A percentile compares a stretch with the other conserved stretches of the same genome.
phyloP scores from a whole-genome alignment of 2,888 invertebrate genomes.

The Tryphoninae sp. region DNA sequence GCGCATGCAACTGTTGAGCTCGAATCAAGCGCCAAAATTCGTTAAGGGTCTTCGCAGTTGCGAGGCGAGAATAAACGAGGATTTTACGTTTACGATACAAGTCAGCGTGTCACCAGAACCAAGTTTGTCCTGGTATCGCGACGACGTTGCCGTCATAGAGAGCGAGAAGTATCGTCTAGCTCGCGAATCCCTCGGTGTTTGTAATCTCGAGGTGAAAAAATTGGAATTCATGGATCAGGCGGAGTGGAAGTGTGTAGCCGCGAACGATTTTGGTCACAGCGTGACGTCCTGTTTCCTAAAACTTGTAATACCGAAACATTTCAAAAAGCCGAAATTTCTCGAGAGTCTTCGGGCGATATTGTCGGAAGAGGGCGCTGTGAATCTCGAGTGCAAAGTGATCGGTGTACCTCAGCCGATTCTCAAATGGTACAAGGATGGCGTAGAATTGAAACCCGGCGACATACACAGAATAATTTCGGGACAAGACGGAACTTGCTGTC shows the following conservation, averaged over 20 bases:
- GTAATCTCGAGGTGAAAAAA: conserved; percentile 87
- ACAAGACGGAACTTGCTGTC: conserved; percentile 93
- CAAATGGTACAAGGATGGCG: conserved; percentile 96
- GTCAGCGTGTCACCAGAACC: conserved; percentile 92
- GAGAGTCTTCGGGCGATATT: conserved; percentile 93
- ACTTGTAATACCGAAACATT: conserved; percentile 92
- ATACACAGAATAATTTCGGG: conserved; percentile 95
- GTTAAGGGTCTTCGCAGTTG: conserved; percentile 90
- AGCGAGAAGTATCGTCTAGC: conserved; percentile 87
- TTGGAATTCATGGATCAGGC: conserved; percentile 91
- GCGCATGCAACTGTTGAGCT: conserved; percentile 86
- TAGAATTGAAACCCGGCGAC: conserved; percentile 94
- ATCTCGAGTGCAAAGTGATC: conserved; percentile 95
- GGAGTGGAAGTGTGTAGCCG: conserved; percentile 95
- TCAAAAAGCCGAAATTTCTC: conserved; percentile 93
- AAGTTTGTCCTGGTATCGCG: conserved; percentile 92
- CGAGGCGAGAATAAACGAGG: conserved; percentile 92
- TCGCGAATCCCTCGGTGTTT: conserved; percentile 88
- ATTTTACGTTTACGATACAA: conserved; percentile 90
- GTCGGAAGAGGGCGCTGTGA: conserved; percentile 94
- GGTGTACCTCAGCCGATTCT: conserved; percentile 94
- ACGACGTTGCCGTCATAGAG: conserved; percentile 89
- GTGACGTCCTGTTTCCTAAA: conserved; percentile 93
- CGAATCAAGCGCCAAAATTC: conserved; percentile 92
- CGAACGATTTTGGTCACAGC: conserved; percentile 94